Percentiles rank a stretch among this genome's conserved stretches.
These are phyloP conservation scores for Chionomys nivalis DNA, from an alignment of 2,113 vertebrate species.

Conservation along the genomic window DNA sequence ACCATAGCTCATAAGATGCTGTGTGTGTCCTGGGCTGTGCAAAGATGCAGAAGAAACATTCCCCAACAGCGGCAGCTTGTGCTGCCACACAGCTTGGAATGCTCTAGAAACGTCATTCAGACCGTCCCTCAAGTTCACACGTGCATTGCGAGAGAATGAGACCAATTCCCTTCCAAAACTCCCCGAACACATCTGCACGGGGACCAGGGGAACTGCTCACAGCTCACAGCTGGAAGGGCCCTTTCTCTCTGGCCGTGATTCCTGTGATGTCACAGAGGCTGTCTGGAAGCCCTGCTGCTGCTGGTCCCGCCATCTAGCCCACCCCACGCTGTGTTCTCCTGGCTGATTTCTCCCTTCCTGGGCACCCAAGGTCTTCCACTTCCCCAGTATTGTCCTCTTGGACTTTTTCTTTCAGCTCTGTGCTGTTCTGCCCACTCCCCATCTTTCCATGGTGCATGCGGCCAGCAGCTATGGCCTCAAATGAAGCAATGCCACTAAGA, in stretches of 20 bases:
- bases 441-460: background rate
- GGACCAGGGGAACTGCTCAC: rapidly evolving
- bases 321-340: rapidly evolving
- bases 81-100: background rate
- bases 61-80: background rate
- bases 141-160: background rate
- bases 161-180: background rate
- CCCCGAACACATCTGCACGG: rapidly evolving
- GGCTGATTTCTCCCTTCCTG: rapidly evolving
- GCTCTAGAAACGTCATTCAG: background rate
- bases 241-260: rapidly evolving
- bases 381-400: rapidly evolving
- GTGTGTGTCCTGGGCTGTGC: rapidly evolving
- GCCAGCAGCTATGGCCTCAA: too few relatives aligned
- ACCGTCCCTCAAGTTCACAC: background rate
- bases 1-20: background rate
- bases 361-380: background rate
- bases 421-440: background rate
- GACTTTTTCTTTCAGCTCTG: too few relatives aligned
- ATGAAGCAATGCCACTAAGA: background rate
- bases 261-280: rapidly evolving
- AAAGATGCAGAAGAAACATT: rapidly evolving
- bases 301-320: too few relatives aligned
- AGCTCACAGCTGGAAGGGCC: background rate
- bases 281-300: rapidly evolving